Conservation (phyloP, 2,797 vertebrate species). For the Sarcoramphus papa region DNA sequence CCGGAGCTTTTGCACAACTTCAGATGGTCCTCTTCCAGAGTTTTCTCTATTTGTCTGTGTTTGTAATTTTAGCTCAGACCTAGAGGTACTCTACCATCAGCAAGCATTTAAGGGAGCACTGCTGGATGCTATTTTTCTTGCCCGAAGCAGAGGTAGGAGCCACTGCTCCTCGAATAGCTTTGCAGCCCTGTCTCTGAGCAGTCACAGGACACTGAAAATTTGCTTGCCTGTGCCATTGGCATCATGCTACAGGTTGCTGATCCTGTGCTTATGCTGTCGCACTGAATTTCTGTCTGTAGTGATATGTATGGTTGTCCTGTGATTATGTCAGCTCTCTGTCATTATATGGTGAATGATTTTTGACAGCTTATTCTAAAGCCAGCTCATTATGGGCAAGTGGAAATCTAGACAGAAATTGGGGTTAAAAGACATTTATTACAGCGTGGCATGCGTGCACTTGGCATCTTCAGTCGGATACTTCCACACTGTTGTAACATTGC, state of each 20-base stretch:
- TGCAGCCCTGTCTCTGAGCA: neutral
- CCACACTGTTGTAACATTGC: neutral
- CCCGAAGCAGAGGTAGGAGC: neutral
- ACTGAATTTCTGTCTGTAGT: neutral
- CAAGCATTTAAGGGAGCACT: neutral
- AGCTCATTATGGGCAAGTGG: neutral
- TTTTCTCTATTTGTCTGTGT: neutral
- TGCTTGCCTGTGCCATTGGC: neutral
- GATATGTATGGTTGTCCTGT: neutral
- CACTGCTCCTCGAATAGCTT: neutral
- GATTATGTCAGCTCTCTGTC: neutral
- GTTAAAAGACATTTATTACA: neutral
- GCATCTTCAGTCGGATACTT: neutral
- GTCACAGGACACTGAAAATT: neutral
- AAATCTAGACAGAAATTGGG: neutral
- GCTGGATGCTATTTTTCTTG: neutral
- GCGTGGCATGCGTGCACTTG: rapidly evolving
- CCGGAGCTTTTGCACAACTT: neutral
- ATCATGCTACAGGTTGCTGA: neutral
- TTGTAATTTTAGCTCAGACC: neutral
- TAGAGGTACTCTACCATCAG: neutral
- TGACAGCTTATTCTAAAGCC: neutral
- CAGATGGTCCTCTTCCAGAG: neutral
- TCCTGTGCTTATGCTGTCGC: neutral
- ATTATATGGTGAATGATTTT: neutral